Evolutionary conservation across 2,113 vertebrate genomes (phyloP), one percentile per base, ranked within the genome.

Genomic region (Gorsachius goisagi): DNA sequence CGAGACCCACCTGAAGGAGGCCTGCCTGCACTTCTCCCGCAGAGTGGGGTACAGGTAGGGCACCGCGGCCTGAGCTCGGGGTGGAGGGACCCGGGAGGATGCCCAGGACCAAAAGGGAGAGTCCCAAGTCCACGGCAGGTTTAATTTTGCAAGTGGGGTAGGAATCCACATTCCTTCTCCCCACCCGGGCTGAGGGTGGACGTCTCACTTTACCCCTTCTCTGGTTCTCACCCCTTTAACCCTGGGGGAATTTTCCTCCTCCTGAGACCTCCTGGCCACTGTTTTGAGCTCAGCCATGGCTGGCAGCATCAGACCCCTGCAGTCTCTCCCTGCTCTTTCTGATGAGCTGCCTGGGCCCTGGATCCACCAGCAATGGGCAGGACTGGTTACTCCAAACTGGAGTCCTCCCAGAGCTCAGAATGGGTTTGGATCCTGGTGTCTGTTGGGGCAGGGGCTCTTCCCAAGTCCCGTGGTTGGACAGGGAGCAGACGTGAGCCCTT

Each of bases 41-140:
- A 98, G 99, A 32, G 99, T 99, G 5, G 99, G 99, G 5, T 99
- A 99, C 98, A 99, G 99, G 99, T 99, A 94, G 28, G 49, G 16
- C 47, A 4, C 53, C 26, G 11, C 3, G 8, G 11, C 30, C 58
- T 1, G 12, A 2, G 50, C 23, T 9, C 5, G 28, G 44, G 60
- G 13, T 30, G 6, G 9, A 8, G 33, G 33, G 23, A 9, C 18
- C 18, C 1, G 66, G 39, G 39, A 11, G 32, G 44, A 27, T 1
- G 14, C 21, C 33, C 20, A 3, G 21, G 35, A 21, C 50, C 4
- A 0, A 1, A 9, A 55, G 63, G 63, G 3, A 37, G 6, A 2
- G 17, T 7, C 35, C 44, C 18, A 1, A 2, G 3, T 7, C 45
- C 1, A 0, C 1, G 4, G 13, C 1, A 4, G 24, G 32, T 20